A percentile compares a stretch with the other conserved stretches of the same genome.
Evolutionary conservation across 2,888 invertebrate genomes (phyloP).

Genomic region (Microctonus hyperodae): DNA sequence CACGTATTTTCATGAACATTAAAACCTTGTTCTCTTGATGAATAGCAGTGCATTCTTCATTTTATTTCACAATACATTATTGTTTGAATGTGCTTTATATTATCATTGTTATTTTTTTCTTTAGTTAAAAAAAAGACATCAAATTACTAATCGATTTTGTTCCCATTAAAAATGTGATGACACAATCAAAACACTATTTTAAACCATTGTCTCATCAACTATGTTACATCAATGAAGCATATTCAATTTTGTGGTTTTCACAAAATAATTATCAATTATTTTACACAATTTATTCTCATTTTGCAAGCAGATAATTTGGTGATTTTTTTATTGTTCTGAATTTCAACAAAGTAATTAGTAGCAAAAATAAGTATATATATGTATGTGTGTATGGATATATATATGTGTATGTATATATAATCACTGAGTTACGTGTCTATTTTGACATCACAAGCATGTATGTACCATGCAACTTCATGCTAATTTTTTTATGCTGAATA

Average conservation of each 20-base stretch:
- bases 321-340: no score
- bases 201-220: background rate
- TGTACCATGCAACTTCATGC: background rate
- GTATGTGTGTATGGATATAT: no score
- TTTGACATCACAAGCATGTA: background rate
- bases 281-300: background rate
- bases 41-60: background rate
- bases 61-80: background rate
- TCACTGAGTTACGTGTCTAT: background rate
- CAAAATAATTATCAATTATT: background rate
- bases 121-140: background rate
- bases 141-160: background rate
- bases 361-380: no score
- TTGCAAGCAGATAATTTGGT: no score
- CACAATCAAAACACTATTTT: background rate
- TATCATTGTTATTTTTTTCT: no score
- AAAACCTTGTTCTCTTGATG: background rate
- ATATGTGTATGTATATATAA: no score
- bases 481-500: background rate
- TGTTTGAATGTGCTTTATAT: background rate
- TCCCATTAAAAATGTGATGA: background rate
- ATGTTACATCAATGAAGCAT: background rate
- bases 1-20: background rate
- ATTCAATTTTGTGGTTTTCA: background rate
- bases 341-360: no score